Conservation (phyloP, 2,888 invertebrate genomes). For the Drosophila basisetae region DNA sequence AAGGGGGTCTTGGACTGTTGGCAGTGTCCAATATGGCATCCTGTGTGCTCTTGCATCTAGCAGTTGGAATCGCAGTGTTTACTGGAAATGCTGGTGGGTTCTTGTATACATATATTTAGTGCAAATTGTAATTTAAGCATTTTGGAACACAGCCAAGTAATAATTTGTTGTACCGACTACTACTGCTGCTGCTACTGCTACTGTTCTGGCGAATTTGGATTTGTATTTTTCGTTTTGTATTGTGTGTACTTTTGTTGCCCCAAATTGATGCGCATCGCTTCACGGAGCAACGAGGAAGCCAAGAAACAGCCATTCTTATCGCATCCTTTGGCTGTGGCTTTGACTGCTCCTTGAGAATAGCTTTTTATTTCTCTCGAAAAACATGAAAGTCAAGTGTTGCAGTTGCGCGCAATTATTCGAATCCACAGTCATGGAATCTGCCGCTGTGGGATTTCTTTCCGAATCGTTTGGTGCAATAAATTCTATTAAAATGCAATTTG, state of each 20-base stretch:
- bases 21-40: constrained; percentile 51
- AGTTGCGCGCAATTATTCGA: constrained; percentile 55
- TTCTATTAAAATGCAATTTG: constrained; percentile 82
- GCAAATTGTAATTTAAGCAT: constrained; percentile 81
- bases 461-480: constrained; percentile 74
- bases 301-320: constrained; percentile 66
- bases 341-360: constrained; percentile 66
- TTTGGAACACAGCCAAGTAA: constrained; percentile 78
- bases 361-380: constrained; percentile 72
- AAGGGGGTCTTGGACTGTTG: not conserved
- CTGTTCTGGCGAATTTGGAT: constrained; percentile 52
- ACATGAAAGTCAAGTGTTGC: constrained; percentile 81
- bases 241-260: constrained; percentile 58
- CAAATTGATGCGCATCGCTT: constrained; percentile 76
- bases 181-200: constrained; percentile 36
- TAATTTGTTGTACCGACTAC: constrained; percentile 72
- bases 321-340: constrained; percentile 50
- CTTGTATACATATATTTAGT: constrained; percentile 41
- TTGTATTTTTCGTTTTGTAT: constrained; percentile 28
- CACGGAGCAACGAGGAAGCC: constrained; percentile 34
- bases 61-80: not conserved
- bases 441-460: constrained; percentile 49
- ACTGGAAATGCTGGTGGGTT: not conserved
- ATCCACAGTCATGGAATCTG: constrained; percentile 7
- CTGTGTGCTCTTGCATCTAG: constrained; percentile 32